A percentile compares a stretch with the other conserved stretches of the same genome.
phyloP scores from a whole-genome alignment of 2,888 invertebrate genomes.

The Asteroscopus sphinx region DNA sequence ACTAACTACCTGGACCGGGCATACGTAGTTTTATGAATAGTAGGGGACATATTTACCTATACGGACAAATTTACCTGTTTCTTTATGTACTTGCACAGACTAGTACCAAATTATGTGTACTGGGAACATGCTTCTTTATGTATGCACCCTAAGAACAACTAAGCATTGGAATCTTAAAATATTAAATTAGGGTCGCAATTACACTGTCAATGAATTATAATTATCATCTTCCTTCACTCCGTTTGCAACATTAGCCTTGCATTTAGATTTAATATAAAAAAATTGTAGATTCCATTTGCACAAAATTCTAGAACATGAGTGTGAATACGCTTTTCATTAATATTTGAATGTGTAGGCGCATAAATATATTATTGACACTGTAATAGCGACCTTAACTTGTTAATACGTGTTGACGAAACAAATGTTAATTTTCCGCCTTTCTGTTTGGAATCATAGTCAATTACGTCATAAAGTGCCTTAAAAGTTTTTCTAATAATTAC shows the following conservation, averaged over 20 bases:
- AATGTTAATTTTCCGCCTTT: slow-evolving; percentile 42
- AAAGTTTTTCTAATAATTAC: slow-evolving; percentile 28
- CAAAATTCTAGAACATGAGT: neutral
- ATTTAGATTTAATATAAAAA: neutral
- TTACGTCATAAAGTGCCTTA: slow-evolving; percentile 64
- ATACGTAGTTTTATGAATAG: no score
- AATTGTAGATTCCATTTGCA: neutral
- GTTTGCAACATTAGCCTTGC: slow-evolving; percentile 1
- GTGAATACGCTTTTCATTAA: neutral
- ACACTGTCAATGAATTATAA: slow-evolving; percentile 11
- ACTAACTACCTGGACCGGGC: no score
- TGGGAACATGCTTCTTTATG: no score
- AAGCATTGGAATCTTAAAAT: slow-evolving; percentile 6
- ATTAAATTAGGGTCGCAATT: slow-evolving; percentile 7
- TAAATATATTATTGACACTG: slow-evolving; percentile 8
- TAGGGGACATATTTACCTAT: no score
- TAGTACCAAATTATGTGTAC: no score
- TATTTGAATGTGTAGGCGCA: neutral
- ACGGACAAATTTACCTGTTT: no score
- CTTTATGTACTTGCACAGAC: no score
- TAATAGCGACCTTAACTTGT: slow-evolving; percentile 20
- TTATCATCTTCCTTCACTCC: no score
- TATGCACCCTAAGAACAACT: no score
- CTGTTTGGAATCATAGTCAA: slow-evolving; percentile 50
- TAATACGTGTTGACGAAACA: slow-evolving; percentile 14